Base-by-base conservation (phyloP, 2,888 invertebrate genomes). In the Panopea generosa region DNA sequence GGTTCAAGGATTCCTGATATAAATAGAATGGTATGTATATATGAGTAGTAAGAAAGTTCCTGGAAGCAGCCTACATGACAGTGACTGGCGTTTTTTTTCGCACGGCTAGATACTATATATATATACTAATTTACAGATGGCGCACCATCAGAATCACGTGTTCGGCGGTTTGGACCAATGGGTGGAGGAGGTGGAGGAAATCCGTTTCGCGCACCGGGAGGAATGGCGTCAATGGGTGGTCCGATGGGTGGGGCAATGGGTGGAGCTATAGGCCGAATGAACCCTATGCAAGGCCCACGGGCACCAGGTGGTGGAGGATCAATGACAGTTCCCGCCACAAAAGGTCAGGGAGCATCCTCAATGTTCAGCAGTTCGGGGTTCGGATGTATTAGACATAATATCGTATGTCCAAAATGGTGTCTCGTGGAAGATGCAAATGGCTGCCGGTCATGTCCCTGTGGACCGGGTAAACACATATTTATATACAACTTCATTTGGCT, bases 331-430 rank as follows among this genome's bases (percentile, higher is more conserved):
- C 70, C 55, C 18, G 59, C 55, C 29, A 52, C 43, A 2, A 45
- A 61, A 29, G 67, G 63, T 49, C 60, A 61, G 11, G 63, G 71
- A 0, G n/a, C n/a, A n/a, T 53, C 68, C 11, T 52, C 61, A 33
- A 62, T 77, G 22, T 49, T 50, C 18, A 38, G 50, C 2, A 45
- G 68, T 7, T 47, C 56, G 1, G 72, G 82, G 2, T 65, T 68
- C 18, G 33, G 47, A 1, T 84, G 84, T 70, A 53, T 81, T n/a
- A 60, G 77, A 18, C 55, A 67, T 53, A 45, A 77, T n/a, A 65
- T 84, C 18, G 74, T 81, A 2, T 83, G 84, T 55, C 84, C 84
- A 7, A 69, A 60, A 22, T 84, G 82, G 82, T 84, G 84, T 49
- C 57, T 77, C 7, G 73, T 81, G 2, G 62, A 66, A n/a, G n/a